Evolutionary conservation across 1,140 invertebrate genomes (phyloP).

Genomic region (Scaptomyza graminum): DNA sequence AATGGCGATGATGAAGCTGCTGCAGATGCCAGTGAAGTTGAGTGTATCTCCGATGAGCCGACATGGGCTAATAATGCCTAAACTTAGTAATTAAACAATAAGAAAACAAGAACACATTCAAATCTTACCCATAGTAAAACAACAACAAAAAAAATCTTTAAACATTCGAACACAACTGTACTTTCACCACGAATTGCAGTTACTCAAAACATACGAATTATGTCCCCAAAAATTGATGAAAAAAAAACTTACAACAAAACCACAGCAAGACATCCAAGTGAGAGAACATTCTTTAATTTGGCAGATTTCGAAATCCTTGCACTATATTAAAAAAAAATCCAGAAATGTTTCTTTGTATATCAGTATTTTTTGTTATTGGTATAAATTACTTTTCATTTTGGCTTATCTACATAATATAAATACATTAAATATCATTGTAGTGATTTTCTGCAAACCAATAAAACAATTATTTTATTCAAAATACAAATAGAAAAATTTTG

Average conservation of each 20-base stretch:
- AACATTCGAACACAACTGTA: neutral
- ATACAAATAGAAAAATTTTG: neutral
- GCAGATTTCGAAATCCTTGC: neutral
- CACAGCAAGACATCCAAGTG: neutral
- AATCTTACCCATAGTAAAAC: neutral
- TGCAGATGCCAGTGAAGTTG: conserved; percentile 25
- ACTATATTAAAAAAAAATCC: conserved; percentile 3
- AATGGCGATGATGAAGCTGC: conserved; percentile 32
- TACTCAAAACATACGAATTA: neutral
- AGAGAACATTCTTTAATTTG: conserved; percentile 9
- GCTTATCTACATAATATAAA: conserved; percentile 14
- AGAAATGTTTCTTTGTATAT: conserved; percentile 12
- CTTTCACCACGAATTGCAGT: neutral
- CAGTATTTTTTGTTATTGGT: conserved; percentile 4
- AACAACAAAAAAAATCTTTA: neutral
- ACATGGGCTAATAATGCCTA: conserved; percentile 29
- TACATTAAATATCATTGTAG: conserved; percentile 24
- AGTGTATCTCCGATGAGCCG: conserved; percentile 47
- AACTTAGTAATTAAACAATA: conserved; percentile 15
- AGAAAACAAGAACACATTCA: conserved; percentile 12
- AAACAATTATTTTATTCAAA: conserved; percentile 19
- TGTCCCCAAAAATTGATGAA: neutral
- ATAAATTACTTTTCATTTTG: conserved; percentile 8
- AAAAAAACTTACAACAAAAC: neutral
- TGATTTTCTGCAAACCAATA: conserved; percentile 8